Conservation (phyloP, 2,888 invertebrate species). For the Drosophila stalkeri region DNA sequence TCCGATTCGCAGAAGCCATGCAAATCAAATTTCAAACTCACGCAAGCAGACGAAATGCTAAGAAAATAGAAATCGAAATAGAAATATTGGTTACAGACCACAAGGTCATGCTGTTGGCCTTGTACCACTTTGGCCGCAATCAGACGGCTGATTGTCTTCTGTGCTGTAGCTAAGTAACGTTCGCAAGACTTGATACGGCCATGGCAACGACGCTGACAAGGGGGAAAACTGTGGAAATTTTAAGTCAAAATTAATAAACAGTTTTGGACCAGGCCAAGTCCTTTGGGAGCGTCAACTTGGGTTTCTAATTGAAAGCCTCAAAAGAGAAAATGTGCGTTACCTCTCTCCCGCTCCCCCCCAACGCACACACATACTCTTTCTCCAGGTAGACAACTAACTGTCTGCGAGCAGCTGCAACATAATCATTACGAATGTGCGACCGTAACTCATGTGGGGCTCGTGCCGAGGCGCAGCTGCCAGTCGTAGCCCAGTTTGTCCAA, state of each 20-base stretch:
- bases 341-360: not conserved
- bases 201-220: constrained; percentile 20
- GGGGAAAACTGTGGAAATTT: constrained; percentile 32
- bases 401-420: constrained; percentile 52
- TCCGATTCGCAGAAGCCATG: constrained; percentile 1
- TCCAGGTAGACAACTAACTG: constrained; percentile 22
- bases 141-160: constrained; percentile 27
- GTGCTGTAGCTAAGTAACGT: constrained; percentile 6
- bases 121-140: constrained; percentile 28
- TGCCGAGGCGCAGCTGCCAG: constrained; percentile 16
- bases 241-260: constrained; percentile 47
- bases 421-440: constrained; percentile 69
- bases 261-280: constrained; percentile 13
- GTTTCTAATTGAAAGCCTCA: constrained; percentile 30
- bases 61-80: not conserved
- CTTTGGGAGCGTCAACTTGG: constrained; percentile 6
- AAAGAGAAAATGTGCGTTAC: constrained; percentile 13
- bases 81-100: constrained; percentile 5
- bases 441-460: constrained; percentile 48
- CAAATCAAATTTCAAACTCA: constrained; percentile 29
- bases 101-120: constrained; percentile 28
- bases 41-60: not conserved
- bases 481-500: constrained; percentile 11
- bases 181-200: constrained; percentile 8
- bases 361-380: not conserved